Percentiles rank a stretch among this genome's conserved stretches.
phyloP scores from a whole-genome alignment of 2,797 vertebrate species.

The Coccyzus lansbergi region DNA sequence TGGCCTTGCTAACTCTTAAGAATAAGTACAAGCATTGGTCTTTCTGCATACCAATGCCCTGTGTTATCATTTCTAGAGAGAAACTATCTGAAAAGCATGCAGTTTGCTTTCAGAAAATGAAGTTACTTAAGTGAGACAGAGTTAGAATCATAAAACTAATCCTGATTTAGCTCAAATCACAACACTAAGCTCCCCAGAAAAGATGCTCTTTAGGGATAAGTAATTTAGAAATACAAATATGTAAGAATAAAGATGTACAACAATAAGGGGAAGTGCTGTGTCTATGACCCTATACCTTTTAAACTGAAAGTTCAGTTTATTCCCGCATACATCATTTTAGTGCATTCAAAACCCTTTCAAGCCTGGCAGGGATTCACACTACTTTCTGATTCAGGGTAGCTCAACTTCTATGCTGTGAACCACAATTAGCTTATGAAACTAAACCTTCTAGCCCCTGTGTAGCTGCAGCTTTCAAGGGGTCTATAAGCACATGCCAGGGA shows the following conservation, averaged over 20 bases:
- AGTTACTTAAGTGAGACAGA: too few species aligned
- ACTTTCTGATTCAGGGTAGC: not conserved
- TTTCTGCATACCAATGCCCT: too few species aligned
- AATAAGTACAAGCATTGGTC: too few species aligned
- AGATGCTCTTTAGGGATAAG: not conserved
- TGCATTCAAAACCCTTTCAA: not conserved
- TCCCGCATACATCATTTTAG: not conserved
- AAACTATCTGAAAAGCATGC: too few species aligned
- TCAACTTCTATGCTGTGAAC: not conserved
- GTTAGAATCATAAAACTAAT: too few species aligned
- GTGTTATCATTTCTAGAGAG: too few species aligned
- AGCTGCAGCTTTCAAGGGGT: not conserved
- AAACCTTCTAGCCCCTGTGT: not conserved
- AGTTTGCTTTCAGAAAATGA: too few species aligned
- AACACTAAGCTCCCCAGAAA: not conserved
- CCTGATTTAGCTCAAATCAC: too few species aligned
- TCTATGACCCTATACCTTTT: not conserved
- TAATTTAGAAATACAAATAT: not conserved
- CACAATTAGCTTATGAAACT: not conserved
- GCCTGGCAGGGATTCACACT: not conserved
- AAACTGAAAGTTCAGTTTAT: not conserved
- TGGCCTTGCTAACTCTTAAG: too few species aligned
- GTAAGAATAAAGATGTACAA: not conserved
- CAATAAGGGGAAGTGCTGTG: not conserved
- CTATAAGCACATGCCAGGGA: not conserved